Percentiles rank a stretch among this genome's conserved stretches.
Evolutionary conservation across 1,140 invertebrate species (phyloP).

Genomic region (Amyelois transitella): DNA sequence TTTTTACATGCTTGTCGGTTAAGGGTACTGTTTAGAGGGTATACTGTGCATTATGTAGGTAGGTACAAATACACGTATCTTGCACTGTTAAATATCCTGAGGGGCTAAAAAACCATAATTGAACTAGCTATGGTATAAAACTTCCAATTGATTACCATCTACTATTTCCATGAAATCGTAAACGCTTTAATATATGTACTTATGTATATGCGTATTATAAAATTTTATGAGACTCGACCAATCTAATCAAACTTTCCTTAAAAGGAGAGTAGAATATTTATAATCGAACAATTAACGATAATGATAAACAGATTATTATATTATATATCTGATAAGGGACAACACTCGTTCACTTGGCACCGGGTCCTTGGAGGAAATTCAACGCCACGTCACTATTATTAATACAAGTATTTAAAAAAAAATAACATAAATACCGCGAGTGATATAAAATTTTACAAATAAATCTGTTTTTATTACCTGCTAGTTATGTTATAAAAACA

Average conservation of each 20-base stretch:
- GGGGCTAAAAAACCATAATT: too few relatives aligned
- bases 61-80: too few relatives aligned
- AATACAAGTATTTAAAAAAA: constrained; percentile 7
- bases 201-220: too few relatives aligned
- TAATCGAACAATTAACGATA: constrained; percentile 50
- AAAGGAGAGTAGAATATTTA: constrained; percentile 15
- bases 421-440: background rate
- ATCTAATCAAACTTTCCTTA: constrained; percentile 1
- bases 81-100: too few relatives aligned
- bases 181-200: too few relatives aligned
- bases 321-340: constrained; percentile 34
- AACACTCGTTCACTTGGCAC: constrained; percentile 33
- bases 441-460: background rate
- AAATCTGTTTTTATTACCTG: background rate
- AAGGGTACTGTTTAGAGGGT: too few relatives aligned
- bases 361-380: constrained; percentile 33
- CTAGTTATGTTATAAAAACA: background rate
- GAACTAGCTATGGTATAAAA: too few relatives aligned
- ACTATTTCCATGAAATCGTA: too few relatives aligned
- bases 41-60: too few relatives aligned
- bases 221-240: background rate
- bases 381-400: constrained; percentile 15
- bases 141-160: too few relatives aligned
- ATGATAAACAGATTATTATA: constrained; percentile 45
- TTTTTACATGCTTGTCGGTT: too few relatives aligned